Evolutionary conservation across 2,888 invertebrate genomes (phyloP), one percentile per base, ranked within the genome.

Genomic region (Erannis defoliaria): DNA sequence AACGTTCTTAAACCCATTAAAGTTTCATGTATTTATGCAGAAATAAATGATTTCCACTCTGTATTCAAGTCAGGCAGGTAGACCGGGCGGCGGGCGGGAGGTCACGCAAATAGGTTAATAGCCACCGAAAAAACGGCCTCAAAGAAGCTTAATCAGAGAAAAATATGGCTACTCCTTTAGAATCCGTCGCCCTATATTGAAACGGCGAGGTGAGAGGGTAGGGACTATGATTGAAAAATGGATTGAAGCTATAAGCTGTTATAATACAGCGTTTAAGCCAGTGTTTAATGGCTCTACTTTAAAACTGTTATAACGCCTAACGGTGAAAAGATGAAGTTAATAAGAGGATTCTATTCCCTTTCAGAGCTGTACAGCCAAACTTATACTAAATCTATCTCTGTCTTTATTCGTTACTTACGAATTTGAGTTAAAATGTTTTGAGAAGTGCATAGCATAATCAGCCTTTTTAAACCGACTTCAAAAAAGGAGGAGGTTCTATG

Each of bases 101-200:
- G 86, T 85, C 87, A 84, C 85, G 85, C 83, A 87, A 85, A 86
- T 85, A 82, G 84, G 86, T 86, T 86, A 85, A 87, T 82, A 81
- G 82, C 84, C 67, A 69, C 76, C 80, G 75, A 85, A 85, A 85
- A 81, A 81, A 69, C 74, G 75, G 75, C 73, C 74, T 76, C 77
- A 81, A 81, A 80, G 81, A 81, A 81, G 76, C 75, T 79, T 81
- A 84, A 84, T 83, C 83, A 82, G 82, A 81, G 79, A 81, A 82
- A 84, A 84, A 82, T 82, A 81, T 78, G 76, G 73, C 77, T 75
- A 72, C 75, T 78, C 73, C 76, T 78, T 82, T 83, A 72, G 74
- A 81, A 68, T 69, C 62, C 61, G 67, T 67, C 70, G 72, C 69
- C 71, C 63, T 76, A 76, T 75, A 78, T 74, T 73, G 73, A 73